Percentiles rank a stretch among this genome's conserved stretches.
These are phyloP conservation scores for Onychorhynchus coronatus DNA, from an alignment of 2,113 vertebrate genomes.

Conservation along the genomic window DNA sequence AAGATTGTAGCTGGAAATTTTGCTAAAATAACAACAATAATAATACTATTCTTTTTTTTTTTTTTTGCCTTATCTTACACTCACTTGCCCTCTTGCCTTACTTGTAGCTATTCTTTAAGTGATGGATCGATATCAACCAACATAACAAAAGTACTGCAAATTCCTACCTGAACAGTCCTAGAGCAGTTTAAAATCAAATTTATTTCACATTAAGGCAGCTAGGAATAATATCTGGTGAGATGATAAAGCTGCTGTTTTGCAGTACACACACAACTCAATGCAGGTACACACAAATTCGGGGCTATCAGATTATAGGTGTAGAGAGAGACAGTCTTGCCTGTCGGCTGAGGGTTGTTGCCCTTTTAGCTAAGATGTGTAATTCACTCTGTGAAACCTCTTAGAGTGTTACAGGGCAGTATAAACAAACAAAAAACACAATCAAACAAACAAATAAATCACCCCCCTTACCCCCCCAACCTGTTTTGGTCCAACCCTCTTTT, in stretches of 20 bases:
- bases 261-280: accelerated
- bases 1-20: neutral
- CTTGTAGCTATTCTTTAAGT: neutral
- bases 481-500: neutral
- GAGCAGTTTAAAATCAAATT: neutral
- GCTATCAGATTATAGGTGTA: neutral
- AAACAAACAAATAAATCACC: neutral
- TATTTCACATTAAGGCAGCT: neutral
- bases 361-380: neutral
- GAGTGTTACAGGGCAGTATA: neutral
- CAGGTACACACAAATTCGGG: neutral
- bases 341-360: neutral
- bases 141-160: neutral
- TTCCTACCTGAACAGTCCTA: neutral
- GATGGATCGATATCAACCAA: neutral
- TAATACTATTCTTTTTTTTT: neutral
- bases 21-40: neutral
- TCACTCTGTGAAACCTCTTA: neutral
- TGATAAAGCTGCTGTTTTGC: neutral
- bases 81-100: neutral
- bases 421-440: neutral
- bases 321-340: accelerated
- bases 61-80: neutral
- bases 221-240: neutral
- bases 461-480: too few relatives aligned